Conservation (phyloP, 1,140 invertebrate species). For the Myzus persicae region DNA sequence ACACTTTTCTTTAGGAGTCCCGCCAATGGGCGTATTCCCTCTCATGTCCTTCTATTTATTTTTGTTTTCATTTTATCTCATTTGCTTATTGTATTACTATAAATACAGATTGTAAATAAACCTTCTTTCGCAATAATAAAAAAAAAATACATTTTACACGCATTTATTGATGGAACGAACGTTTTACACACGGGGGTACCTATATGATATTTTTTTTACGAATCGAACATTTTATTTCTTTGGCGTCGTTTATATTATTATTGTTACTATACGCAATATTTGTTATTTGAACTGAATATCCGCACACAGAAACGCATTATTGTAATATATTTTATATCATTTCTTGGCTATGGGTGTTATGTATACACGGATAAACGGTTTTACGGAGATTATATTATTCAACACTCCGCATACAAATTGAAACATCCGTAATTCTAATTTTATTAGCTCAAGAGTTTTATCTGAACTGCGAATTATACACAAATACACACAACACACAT, state of each 20-base stretch:
- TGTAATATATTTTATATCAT: constrained; percentile 19
- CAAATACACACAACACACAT: background rate
- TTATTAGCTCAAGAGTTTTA: background rate
- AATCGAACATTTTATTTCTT: background rate
- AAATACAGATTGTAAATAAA: too few relatives aligned
- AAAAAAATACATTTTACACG: background rate
- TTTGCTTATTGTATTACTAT: too few relatives aligned
- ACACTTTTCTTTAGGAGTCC: too few relatives aligned
- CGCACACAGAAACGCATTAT: background rate
- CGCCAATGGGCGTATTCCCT: too few relatives aligned
- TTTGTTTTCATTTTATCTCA: too few relatives aligned
- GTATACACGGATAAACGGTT: background rate
- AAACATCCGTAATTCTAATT: background rate
- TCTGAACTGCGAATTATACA: background rate
- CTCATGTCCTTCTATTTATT: too few relatives aligned
- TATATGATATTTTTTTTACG: background rate
- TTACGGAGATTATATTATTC: background rate
- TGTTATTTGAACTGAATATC: background rate
- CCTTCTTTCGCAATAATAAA: too few relatives aligned
- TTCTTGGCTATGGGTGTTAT: background rate
- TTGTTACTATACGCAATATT: background rate
- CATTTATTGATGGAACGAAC: background rate
- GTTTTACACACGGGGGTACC: background rate
- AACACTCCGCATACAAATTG: background rate
- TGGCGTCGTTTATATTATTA: background rate